phyloP scores from a whole-genome alignment of 2,797 vertebrate species.

The Mormyrus proboscirostris region DNA sequence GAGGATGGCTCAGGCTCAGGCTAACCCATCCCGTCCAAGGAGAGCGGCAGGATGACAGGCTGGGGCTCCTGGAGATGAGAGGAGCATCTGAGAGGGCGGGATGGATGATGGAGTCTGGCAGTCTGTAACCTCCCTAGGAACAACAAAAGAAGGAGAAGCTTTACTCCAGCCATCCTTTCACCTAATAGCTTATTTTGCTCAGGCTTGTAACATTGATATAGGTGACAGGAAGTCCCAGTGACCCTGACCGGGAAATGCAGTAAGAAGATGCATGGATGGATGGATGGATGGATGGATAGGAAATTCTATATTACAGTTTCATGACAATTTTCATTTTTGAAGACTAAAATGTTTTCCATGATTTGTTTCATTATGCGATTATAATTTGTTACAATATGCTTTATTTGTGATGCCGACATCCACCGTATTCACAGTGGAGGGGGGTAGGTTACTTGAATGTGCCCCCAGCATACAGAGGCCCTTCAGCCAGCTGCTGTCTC shows the following conservation, averaged over 20 bases:
- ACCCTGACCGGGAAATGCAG: not conserved
- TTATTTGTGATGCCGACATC: not conserved
- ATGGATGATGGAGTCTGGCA: not conserved
- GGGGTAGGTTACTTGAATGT: not conserved
- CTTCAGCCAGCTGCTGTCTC: not conserved
- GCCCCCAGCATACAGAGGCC: not conserved
- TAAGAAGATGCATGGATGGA: not conserved
- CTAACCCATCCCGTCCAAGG: slow-evolving; percentile 51
- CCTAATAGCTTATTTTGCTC: not conserved
- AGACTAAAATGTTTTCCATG: not conserved
- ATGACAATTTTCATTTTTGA: not conserved
- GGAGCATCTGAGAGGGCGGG: slow-evolving; percentile 28
- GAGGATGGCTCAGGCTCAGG: slow-evolving; percentile 36
- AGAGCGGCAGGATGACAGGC: slow-evolving; percentile 41
- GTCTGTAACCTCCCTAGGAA: not conserved
- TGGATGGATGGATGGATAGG: not conserved
- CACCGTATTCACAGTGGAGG: not conserved
- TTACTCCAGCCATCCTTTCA: not conserved
- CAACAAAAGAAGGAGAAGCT: not conserved
- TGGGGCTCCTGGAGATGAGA: slow-evolving; percentile 63
- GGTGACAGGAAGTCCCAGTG: not conserved
- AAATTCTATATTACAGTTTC: not conserved
- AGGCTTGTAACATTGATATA: not conserved
- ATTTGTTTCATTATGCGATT: not conserved
- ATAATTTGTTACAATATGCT: not conserved